Base-by-base conservation (phyloP, 2,888 invertebrate genomes). In the Leptopilina syphax region DNA sequence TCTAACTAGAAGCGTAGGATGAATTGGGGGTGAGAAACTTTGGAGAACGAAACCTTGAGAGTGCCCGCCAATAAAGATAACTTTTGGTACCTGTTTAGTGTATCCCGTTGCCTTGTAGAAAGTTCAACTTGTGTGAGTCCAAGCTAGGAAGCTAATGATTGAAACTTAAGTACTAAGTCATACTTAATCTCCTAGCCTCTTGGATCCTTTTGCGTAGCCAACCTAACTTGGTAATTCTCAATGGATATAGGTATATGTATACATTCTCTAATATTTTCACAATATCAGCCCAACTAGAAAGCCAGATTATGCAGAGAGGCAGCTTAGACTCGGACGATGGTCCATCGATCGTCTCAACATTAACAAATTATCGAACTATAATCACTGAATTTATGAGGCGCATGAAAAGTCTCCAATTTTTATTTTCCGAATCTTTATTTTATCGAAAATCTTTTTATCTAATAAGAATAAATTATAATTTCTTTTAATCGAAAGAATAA, bases 81-180 rank as follows among this genome's bases (percentile, higher is more conserved):
- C 67, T 67, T 50, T 50, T 67, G 68, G 47, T 68, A 67, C 68
- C 68, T 47, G 24, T 68, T 24, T 63, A 63, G 63, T 63, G 50
- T 73, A 18, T 60, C 57, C 57, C 12, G 57, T 27, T 57, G 57
- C 54, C 24, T 73, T 6, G 3, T n/a, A 73, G 73, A 73, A 73
- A 73, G 73, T 73, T 73, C 5, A 54, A 34, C 34, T 34, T 34
- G 54, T 27, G 70, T 27, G 79, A 79, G 78, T 80, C 82, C 82
- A 65, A 78, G 77, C 77, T 80, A 84, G 83, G 87, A 83, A 85
- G 88, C 90, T 91, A 90, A 91, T 89, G 88, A 88, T 87, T 88
- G 87, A 88, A 91, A 91, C 90, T 91, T 90, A 87, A 88, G 87
- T 87, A 90, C 88, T 91, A 90, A 91, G 90, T 90, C 91, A 88